Base-by-base conservation (phyloP, 1,140 invertebrate genomes). In the Parapsyche elsis region DNA sequence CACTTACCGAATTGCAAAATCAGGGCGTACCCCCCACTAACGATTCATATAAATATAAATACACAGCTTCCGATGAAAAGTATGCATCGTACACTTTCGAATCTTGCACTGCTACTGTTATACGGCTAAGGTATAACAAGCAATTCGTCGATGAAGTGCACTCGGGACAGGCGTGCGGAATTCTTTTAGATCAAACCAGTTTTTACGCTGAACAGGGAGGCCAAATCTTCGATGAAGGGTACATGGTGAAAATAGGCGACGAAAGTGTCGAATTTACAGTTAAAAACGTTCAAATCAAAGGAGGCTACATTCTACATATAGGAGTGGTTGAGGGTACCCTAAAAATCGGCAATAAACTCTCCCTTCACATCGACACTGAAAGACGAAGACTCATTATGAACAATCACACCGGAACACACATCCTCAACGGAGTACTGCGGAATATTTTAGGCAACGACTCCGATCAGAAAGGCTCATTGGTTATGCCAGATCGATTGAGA, bases 131-230 rank as follows among this genome's bases (percentile, higher is more conserved):
- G 59, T 91, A 89, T 82, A 91, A 94, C 67, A 97, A 97, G 86
- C 85, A 94, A 85, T 99, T 99, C 91, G 96, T 98, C 0, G 89
- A 98, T 81, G 89, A 93, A 87, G 94, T 98, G 9, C 87, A 85
- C 5, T 92, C 94, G 74, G 97, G 97, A 0, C 92, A 97, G 86
- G 95, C 98, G 88, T 97, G 97, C 88, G 98, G 96, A 19, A 88
- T 99, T 77, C 89, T 99, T 81, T 89, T 99, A 73, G 97, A 99
- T 86, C 91, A 91, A 84, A 99, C 98, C 0, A 96, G 92, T 86
- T 99, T 99, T 87, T 99, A 99, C 89, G 98, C 98, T 9, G 98
- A 99, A 88, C 96, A 98, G 89, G 99, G 99, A 84, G 99, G 99
- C 14, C 99, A 99, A 90, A 97, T 99, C 83, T 98, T 94, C 87